phyloP scores from a whole-genome alignment of 2,888 invertebrate species.

The Achlya flavicornis region DNA sequence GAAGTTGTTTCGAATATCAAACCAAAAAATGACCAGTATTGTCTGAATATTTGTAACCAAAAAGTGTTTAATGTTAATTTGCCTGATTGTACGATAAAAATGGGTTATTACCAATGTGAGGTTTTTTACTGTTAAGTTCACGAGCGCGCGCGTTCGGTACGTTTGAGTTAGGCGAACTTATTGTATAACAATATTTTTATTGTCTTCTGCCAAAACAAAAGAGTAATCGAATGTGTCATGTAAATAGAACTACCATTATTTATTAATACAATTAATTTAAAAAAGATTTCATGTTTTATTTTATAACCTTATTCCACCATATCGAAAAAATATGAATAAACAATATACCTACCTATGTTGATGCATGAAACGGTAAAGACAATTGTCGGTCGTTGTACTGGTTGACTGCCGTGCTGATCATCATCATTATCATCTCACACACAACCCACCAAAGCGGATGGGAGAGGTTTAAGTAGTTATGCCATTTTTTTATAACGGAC shows the following conservation, averaged over 20 bases:
- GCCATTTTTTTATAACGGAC: no score
- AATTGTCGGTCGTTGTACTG: no score
- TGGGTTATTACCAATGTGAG: constrained; percentile 68
- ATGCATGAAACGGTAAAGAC: no score
- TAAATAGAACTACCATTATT: constrained; percentile 85
- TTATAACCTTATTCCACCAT: constrained; percentile 17
- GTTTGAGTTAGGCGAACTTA: constrained; percentile 62
- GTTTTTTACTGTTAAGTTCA: constrained; percentile 45
- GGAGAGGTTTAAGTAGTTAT: no score
- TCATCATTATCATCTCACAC: no score
- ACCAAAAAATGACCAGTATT: constrained; percentile 81
- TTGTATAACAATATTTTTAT: constrained; percentile 81
- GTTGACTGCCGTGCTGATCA: no score
- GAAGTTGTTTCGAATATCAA: constrained; percentile 36
- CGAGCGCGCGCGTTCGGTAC: constrained; percentile 27
- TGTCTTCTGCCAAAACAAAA: constrained; percentile 84
- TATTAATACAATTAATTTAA: constrained; percentile 84
- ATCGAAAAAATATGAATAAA: constrained; percentile 11
- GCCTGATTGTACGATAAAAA: constrained; percentile 45
- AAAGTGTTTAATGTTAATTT: constrained; percentile 54
- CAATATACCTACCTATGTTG: constrained; percentile 22
- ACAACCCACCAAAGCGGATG: no score
- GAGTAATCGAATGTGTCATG: constrained; percentile 83
- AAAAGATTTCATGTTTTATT: constrained; percentile 65
- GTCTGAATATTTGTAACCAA: constrained; percentile 70